Base-by-base conservation (phyloP, 2,888 invertebrate genomes). In the Xylota sylvarum region DNA sequence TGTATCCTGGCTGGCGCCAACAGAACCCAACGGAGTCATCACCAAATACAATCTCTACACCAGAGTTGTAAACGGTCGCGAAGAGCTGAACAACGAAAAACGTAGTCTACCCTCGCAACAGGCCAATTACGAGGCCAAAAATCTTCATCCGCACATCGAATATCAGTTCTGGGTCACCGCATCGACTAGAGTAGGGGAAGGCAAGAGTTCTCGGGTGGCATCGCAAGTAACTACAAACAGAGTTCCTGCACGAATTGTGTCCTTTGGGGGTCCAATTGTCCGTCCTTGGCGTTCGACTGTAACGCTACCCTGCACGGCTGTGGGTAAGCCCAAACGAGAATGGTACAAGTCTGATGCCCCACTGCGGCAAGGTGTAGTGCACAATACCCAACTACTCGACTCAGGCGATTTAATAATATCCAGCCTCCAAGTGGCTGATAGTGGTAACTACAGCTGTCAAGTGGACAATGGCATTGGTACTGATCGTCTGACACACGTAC, bases 111-210 rank as follows among this genome's bases (percentile, higher is more conserved):
- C 95, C 2, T 94, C 95, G 1, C 94, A 95, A 88, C 95, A 95
- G 89, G 94, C 94, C 2, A 94, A 93, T 78, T 95, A 94, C 89
- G 96, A 96, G 90, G 94, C 95, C 2, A 96, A 95, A 89, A 94
- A 94, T 55, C 93, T 96, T 32, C 95, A 95, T 90, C 94, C 94
- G 7, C 95, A 95, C 87, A 94, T 95, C 70, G 96, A 96, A 89
- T 96, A 96, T 90, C 96, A 96, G 90, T 96, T 96, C 91, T 96
- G 96, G 95, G 95, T 97, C 23, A 96, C 96, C 0, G 96, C 96
- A 1, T 95, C 95, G 4, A 97, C 96, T 0, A 93, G 95, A 37
- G 95, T 96, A 48, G 97, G 97, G 0, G 96, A 96, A 91, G 96
- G 97, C 0, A 95, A 95, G 89, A 95, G 95, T 90, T 95, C 96